A percentile compares a stretch with the other conserved stretches of the same genome.
These are phyloP conservation scores for Zaprionus obscuricornis DNA, from an alignment of 2,888 invertebrate species.

Conservation along the genomic window DNA sequence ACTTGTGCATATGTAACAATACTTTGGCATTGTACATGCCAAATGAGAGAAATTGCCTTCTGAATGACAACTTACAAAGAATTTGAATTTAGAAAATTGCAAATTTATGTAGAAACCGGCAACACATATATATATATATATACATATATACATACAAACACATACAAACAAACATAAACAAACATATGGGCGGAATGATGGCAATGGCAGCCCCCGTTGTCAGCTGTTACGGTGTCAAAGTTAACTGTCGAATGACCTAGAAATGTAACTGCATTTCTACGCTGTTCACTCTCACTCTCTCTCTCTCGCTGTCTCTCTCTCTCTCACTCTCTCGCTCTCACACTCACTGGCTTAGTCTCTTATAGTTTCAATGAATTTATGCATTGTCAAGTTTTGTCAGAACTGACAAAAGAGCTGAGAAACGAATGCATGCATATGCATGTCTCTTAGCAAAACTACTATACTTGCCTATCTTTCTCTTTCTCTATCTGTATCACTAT, in stretches of 20 bases:
- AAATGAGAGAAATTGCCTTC: slow-evolving; percentile 73
- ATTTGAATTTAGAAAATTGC: slow-evolving; percentile 78
- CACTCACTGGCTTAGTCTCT: not conserved
- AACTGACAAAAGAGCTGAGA: slow-evolving; percentile 38
- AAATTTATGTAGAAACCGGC: slow-evolving; percentile 71
- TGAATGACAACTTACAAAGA: slow-evolving; percentile 79
- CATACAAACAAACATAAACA: no score
- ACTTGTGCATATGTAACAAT: slow-evolving; percentile 54
- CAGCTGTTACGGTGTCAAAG: no score
- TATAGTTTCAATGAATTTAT: slow-evolving; percentile 18
- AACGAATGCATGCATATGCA: slow-evolving; percentile 34
- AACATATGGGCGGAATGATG: no score
- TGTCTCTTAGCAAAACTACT: no score
- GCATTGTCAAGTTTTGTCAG: slow-evolving; percentile 29
- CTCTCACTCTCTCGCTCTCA: not conserved
- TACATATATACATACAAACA: not conserved
- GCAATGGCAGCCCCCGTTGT: no score
- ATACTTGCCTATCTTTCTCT: not conserved
- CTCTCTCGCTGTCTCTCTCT: not conserved
- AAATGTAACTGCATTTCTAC: slow-evolving; percentile 37
- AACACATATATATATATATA: not conserved
- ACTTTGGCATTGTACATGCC: slow-evolving; percentile 61
- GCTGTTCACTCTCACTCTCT: slow-evolving; percentile 6
- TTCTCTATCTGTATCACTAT: not conserved
- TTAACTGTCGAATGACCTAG: slow-evolving; percentile 41